Evolutionary conservation across 2,113 vertebrate genomes (phyloP).

Genomic region (Chiloscyllium plagiosum): DNA sequence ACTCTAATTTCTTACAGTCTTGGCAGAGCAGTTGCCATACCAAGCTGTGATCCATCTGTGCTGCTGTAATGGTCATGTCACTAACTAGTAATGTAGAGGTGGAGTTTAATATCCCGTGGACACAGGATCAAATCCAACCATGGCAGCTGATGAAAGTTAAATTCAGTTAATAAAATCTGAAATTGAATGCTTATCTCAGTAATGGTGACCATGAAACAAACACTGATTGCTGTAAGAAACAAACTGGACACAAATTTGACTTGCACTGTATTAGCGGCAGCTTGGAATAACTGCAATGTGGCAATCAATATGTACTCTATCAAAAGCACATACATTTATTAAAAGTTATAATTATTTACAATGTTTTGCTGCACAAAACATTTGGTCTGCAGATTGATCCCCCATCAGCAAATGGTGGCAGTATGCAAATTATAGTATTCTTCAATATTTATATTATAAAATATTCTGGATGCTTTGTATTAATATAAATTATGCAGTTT

Average conservation of each 20-base stretch:
- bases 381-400: background rate
- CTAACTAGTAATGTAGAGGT: too few relatives aligned
- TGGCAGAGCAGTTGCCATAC: too few relatives aligned
- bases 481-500: slow-evolving; percentile 6
- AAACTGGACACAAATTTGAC: background rate
- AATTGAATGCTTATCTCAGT: too few relatives aligned
- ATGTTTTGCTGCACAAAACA: background rate
- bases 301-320: background rate
- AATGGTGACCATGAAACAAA: too few relatives aligned
- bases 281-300: background rate
- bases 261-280: background rate
- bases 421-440: background rate
- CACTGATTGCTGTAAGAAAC: too few relatives aligned
- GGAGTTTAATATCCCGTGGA: too few relatives aligned
- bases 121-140: too few relatives aligned
- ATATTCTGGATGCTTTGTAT: background rate
- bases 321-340: background rate
- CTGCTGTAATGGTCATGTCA: too few relatives aligned
- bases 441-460: background rate
- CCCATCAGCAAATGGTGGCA: background rate
- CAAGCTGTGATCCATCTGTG: too few relatives aligned
- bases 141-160: too few relatives aligned
- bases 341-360: background rate
- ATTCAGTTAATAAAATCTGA: too few relatives aligned
- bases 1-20: too few relatives aligned